Evolutionary conservation across 2,888 invertebrate genomes (phyloP), one percentile per base, ranked within the genome.

Genomic region (Melanchra persicariae): DNA sequence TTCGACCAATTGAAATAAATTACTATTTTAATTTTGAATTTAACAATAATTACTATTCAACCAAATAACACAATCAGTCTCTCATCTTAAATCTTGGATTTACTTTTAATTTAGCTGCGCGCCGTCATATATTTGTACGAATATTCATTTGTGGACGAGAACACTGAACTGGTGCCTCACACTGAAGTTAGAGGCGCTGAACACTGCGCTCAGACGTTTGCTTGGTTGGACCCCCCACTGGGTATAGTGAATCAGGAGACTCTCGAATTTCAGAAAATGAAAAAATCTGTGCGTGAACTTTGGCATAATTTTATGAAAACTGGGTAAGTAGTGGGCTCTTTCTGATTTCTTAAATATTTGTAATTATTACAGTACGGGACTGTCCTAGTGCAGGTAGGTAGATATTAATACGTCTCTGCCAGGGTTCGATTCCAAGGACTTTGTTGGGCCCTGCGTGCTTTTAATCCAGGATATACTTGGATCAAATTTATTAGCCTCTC

Each of bases 81-180:
- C n/a, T n/a, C n/a, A n/a, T n/a, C n/a, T n/a, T n/a, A n/a, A n/a
- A n/a, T n/a, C n/a, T n/a, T n/a, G n/a, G n/a, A n/a, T n/a, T n/a
- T n/a, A n/a, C n/a, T n/a, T n/a, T n/a, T n/a, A n/a, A n/a, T n/a
- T n/a, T n/a, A n/a, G n/a, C n/a, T n/a, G n/a, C n/a, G n/a, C n/a
- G n/a, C n/a, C n/a, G n/a, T n/a, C n/a, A n/a, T n/a, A n/a, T 93
- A 90, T 77, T 77, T 93, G 51, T 93, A 91, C 62, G 87, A 90
- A 70, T 93, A 89, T 72, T 86, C 87, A 0, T 93, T 88, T 77
- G 86, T 85, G 5, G 89, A 91, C 58, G 83, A 88, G 2, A 70
- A 81, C 30, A 70, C 71, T 12, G 81, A 86, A 4, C 58, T 74
- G 0, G 84, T 90, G 5, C 85, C 85, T 3, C 40, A 88, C 30